Evolutionary conservation across 1,140 invertebrate species (phyloP).

Genomic region (Micrasema longulum): DNA sequence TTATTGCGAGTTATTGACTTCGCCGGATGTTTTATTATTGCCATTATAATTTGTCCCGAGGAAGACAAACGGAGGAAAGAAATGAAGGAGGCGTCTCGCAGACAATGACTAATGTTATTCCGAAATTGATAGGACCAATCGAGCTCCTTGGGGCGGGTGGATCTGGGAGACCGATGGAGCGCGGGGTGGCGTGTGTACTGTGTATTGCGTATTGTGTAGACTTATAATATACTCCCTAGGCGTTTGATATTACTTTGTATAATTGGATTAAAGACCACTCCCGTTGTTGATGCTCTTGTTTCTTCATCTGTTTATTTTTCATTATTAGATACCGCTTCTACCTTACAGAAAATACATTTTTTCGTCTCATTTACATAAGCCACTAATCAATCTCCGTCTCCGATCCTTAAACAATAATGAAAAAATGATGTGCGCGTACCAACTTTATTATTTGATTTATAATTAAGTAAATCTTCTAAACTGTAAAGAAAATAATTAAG

Average conservation of each 20-base stretch:
- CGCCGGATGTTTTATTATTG: conserved; percentile 51
- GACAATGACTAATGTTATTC: conserved; percentile 55
- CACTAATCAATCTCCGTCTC: too few species aligned
- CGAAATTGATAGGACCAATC: conserved; percentile 54
- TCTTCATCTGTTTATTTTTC: conserved; percentile 54
- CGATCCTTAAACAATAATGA: too few species aligned
- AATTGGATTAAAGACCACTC: conserved; percentile 56
- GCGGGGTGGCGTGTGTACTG: conserved; percentile 1
- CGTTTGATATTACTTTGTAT: conserved; percentile 53
- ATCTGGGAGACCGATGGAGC: neutral
- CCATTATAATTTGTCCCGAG: conserved; percentile 52
- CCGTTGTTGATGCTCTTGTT: conserved; percentile 51
- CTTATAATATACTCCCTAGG: conserved; percentile 34
- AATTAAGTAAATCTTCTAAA: too few species aligned
- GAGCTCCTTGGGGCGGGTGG: conserved; percentile 29
- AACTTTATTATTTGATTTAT: neutral
- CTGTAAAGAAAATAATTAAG: conserved; percentile 27
- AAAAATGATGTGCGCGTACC: too few species aligned
- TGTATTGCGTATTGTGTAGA: neutral
- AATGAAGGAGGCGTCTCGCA: conserved; percentile 52
- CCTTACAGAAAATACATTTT: neutral
- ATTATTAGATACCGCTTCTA: conserved; percentile 49
- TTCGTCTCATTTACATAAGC: too few species aligned
- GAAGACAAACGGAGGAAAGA: conserved; percentile 46
- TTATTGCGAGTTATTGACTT: conserved; percentile 53